phyloP scores from a whole-genome alignment of 2,888 invertebrate species.

The Stenichneumon culpator region DNA sequence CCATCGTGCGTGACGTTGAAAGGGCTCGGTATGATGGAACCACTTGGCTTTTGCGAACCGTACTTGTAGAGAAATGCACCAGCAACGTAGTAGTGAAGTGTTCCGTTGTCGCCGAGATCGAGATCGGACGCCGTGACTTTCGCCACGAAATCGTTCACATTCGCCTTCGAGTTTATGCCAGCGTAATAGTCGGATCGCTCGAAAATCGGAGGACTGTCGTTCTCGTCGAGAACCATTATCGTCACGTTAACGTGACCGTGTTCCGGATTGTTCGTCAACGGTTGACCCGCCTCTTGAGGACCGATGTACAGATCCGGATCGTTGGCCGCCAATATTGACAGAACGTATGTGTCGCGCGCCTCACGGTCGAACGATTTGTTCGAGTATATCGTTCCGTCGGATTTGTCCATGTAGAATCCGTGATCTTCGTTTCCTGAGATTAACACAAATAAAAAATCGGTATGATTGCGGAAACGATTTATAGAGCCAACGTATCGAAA shows the following conservation, averaged over 20 bases:
- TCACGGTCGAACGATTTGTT: conserved; percentile 94
- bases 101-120: conserved; percentile 94
- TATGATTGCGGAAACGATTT: not conserved
- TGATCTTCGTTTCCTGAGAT: conserved; percentile 91
- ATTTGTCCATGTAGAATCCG: conserved; percentile 92
- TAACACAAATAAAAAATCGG: not conserved
- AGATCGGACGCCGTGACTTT: conserved; percentile 93
- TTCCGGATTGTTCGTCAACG: conserved; percentile 84
- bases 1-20: conserved; percentile 92
- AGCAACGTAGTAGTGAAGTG: conserved; percentile 92
- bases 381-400: conserved; percentile 92
- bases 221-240: conserved; percentile 92
- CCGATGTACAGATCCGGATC: conserved; percentile 91
- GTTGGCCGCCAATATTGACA: conserved; percentile 94
- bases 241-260: conserved; percentile 90
- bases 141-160: conserved; percentile 91
- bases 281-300: conserved; percentile 80
- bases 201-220: conserved; percentile 94
- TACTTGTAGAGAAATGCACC: conserved; percentile 94
- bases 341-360: conserved; percentile 89
- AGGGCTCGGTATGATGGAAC: conserved; percentile 95
- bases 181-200: conserved; percentile 89
- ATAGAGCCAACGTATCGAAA: not conserved
- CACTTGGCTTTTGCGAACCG: conserved; percentile 91
- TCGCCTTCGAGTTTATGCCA: conserved; percentile 92